Conservation (phyloP, 2,113 vertebrate genomes). For the Aegithalos caudatus region DNA sequence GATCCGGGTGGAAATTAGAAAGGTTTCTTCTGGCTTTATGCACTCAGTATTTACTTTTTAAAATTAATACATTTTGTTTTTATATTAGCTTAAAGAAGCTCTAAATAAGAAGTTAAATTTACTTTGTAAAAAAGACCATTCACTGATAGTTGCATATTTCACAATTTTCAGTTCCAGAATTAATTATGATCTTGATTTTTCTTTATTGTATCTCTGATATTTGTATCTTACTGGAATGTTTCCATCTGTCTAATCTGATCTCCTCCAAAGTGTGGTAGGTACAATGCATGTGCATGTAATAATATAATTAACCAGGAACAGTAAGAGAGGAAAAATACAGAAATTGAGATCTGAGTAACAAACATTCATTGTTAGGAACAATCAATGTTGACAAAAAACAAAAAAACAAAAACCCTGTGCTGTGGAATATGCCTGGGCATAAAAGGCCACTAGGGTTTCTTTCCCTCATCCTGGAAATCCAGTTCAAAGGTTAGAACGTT, state of each 20-base stretch:
- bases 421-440: background rate
- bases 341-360: background rate
- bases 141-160: background rate
- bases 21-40: background rate
- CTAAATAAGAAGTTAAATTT: background rate
- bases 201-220: background rate
- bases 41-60: background rate
- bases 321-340: background rate
- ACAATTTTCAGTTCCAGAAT: background rate
- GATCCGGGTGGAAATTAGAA: background rate
- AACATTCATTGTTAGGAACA: background rate
- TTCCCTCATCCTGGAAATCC: background rate
- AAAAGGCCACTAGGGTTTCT: background rate
- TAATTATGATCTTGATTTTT: background rate
- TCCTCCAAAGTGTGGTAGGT: background rate
- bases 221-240: background rate
- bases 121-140: background rate
- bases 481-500: background rate
- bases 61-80: background rate
- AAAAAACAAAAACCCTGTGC: background rate
- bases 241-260: background rate
- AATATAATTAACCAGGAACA: background rate
- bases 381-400: background rate
- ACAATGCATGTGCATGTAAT: background rate
- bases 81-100: background rate